Evolutionary conservation across 2,113 vertebrate genomes (phyloP), one percentile per base, ranked within the genome.

Genomic region (Nesospiza acunhae): DNA sequence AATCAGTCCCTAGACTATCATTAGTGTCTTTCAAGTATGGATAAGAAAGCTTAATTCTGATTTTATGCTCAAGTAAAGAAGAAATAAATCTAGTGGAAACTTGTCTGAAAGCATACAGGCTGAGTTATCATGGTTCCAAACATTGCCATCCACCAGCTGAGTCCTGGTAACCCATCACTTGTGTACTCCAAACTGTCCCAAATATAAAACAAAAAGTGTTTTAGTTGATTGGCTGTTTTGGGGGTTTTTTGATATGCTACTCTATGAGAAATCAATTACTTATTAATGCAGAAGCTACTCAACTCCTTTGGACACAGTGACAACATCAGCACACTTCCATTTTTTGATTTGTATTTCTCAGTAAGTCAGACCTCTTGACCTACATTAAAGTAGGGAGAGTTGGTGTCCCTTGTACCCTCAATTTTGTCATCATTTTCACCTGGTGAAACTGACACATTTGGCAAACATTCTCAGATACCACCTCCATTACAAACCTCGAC

Each of bases 41-140:
- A 81, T 82, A 94, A 93, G 52, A 89, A 91, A 84, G 44, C 39
- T 80, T 89, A 87, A 92, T 94, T 94, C 87, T 91, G 77, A 94
- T 79, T 91, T 81, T 94, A 78, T 81, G 69, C 33, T 87, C 59
- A 91, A 81, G 39, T 56, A 59, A 79, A 87, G 52, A 77, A 95
- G 84, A 73, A 95, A 88, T 83, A 92, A 89, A 39, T 83, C 30
- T 42, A 56, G 31, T 53, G 70, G 53, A 90, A 96, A 76, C 41
- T n/a, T 68, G 26, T 37, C 17, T 81, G 81, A 74, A 84, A 84
- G 37, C 31, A 81, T 13, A 49, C 6, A 62, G 68, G 23, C 59
- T 73, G 64, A 87, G 39, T 62, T 74, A 78, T 41, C n/a, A 10
- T 44, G 27, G 42, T n/a, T 83, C 53, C 44, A 83, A 56, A 59